Evolutionary conservation across 2,797 vertebrate genomes (phyloP).

Genomic region (Pseudomugil tenellus): DNA sequence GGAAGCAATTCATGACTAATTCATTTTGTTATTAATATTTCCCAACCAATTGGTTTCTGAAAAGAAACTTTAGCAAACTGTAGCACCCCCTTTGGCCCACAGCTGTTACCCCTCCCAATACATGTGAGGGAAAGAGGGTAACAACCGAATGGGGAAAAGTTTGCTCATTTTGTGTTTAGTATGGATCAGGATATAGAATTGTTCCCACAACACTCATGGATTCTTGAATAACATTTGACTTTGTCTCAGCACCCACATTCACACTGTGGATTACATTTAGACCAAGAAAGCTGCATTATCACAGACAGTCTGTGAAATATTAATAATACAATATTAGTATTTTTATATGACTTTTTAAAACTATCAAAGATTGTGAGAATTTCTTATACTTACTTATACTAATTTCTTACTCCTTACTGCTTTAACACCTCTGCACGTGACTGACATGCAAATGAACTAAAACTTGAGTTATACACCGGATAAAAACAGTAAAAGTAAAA

Average conservation of each 20-base stretch:
- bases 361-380: not conserved
- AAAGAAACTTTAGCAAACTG: slow-evolving; percentile 21
- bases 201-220: slow-evolving; percentile 15
- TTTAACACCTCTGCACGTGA: not conserved
- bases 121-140: slow-evolving; percentile 4
- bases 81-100: slow-evolving; percentile 60
- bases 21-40: slow-evolving; percentile 18
- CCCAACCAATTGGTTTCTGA: slow-evolving; percentile 10
- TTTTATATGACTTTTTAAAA: not conserved
- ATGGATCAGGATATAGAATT: slow-evolving; percentile 15
- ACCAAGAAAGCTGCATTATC: not conserved
- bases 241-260: not conserved
- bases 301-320: too few species aligned
- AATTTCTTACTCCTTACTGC: too few species aligned
- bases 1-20: slow-evolving; percentile 6
- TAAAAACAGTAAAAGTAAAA: too few species aligned
- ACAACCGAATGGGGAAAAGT: slow-evolving; percentile 11
- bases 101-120: not conserved
- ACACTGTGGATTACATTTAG: too few species aligned
- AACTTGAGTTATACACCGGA: too few species aligned
- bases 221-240: slow-evolving; percentile 2
- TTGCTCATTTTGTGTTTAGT: slow-evolving; percentile 33
- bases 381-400: too few species aligned
- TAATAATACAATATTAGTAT: too few species aligned
- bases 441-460: not conserved